Base-by-base conservation (phyloP, 2,113 vertebrate species). In the Etheostoma cragini region DNA sequence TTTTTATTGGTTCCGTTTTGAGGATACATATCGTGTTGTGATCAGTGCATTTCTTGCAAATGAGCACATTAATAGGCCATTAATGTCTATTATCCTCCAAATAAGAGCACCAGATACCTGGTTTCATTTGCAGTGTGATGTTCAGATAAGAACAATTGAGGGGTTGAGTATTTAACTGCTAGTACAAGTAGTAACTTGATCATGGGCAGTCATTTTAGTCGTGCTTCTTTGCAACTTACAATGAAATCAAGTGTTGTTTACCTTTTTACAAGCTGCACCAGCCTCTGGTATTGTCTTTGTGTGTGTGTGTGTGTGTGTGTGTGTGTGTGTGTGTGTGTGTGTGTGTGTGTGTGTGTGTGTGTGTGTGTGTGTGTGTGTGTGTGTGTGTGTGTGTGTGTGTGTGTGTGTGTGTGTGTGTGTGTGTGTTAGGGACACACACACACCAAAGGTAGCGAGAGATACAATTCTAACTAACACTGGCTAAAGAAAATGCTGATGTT, bases 91-190 rank as follows among this genome's bases (percentile, higher is more conserved):
- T 50, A 72, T 66, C 14, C n/a, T 45, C 35, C 7, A 63, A 67
- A 52, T 57, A 60, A 60, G 64, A 78, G 76, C 56, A 69, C 35
- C 21, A 78, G 63, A 49, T 69, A 61, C 50, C 66, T 71, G 24
- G 17, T 56, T 79, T 64, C 2, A 45, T 63, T 58, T 60, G 70
- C 74, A 74, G 4, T 75, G n/a, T 62, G 60, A 16, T 46, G 42
- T 80, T 65, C 19, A 33, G 8, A 22, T 22, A 56, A 46, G 8
- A 35, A 58, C 30, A 52, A 16, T 30, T 3, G 24, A 42, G 22
- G 45, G 13, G 47, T 16, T 72, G 8, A 57, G 26, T 60, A 24
- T 38, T 38, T 2, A 24, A 50, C 60, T 52, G 12, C 19, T 24
- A 6, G 14, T 46, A 13, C 49, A 58, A 58, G 30, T 52, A 19